Evolutionary conservation across 2,888 invertebrate genomes (phyloP).

Genomic region (Clivina fossor): DNA sequence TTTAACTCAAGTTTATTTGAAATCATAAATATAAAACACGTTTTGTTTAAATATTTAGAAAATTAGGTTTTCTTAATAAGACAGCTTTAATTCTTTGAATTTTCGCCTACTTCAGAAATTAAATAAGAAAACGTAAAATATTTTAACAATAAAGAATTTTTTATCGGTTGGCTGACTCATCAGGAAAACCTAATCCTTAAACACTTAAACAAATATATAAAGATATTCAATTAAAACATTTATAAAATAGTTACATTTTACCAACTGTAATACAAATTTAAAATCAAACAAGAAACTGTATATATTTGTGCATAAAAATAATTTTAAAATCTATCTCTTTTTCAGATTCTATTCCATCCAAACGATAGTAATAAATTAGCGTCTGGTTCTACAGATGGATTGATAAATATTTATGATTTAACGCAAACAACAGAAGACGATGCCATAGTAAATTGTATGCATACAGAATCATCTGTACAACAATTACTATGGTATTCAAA

Average conservation of each 20-base stretch:
- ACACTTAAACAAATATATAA: constrained; percentile 4
- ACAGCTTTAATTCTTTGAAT: too few species aligned
- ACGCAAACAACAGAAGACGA: constrained; percentile 74
- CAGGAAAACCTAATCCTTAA: too few species aligned
- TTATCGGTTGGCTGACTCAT: too few species aligned
- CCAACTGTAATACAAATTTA: not conserved
- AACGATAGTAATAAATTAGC: constrained; percentile 65
- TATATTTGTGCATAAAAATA: constrained; percentile 4
- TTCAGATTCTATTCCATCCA: constrained; percentile 71
- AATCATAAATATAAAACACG: too few species aligned
- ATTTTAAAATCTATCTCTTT: constrained; percentile 33
- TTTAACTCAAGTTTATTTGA: too few species aligned
- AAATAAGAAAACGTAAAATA: too few species aligned
- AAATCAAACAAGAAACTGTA: not conserved
- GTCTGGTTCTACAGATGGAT: constrained; percentile 80
- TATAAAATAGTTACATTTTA: constrained; percentile 8
- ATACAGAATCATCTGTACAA: constrained; percentile 76
- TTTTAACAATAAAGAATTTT: too few species aligned
- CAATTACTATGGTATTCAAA: constrained; percentile 58
- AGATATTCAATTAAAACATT: constrained; percentile 7
- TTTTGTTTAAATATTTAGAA: too few species aligned
- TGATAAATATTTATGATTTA: constrained; percentile 83
- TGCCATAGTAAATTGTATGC: constrained; percentile 74
- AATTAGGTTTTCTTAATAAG: too few species aligned
- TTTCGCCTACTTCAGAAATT: too few species aligned